Conservation (phyloP, 1,140 invertebrate genomes). For the Drosophila watanabei region DNA sequence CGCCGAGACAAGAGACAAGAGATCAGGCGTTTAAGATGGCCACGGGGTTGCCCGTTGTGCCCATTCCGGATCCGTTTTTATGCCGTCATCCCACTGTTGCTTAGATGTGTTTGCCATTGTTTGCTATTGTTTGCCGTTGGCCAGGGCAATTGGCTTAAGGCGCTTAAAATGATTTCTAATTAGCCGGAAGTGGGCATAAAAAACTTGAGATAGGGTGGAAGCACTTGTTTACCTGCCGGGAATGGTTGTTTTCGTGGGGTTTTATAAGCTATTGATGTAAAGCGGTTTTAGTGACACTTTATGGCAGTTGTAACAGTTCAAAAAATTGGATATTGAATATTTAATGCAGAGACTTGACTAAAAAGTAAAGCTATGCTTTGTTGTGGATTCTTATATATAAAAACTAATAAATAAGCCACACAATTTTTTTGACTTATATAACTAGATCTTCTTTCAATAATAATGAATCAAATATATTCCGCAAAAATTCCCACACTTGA, state of each 20-base stretch:
- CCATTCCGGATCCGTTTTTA: conserved; percentile 21
- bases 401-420: background rate
- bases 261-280: conserved; percentile 11
- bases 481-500: conserved; percentile 5
- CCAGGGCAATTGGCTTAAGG: conserved; percentile 77
- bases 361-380: background rate
- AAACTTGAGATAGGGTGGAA: conserved; percentile 12
- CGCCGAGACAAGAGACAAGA: conserved; percentile 82
- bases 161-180: conserved; percentile 81
- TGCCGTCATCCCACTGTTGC: conserved; percentile 25
- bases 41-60: conserved; percentile 67
- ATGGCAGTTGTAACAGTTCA: background rate
- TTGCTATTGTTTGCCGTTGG: conserved; percentile 7
- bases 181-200: conserved; percentile 41
- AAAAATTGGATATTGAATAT: too few relatives aligned
- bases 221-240: conserved; percentile 18
- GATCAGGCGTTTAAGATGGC: conserved; percentile 83
- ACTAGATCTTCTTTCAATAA: background rate
- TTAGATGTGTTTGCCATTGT: conserved; percentile 29
- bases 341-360: background rate
- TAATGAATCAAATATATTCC: background rate
- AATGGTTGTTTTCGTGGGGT: background rate
- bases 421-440: background rate
- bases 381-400: background rate
- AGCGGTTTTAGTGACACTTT: background rate